Evolutionary conservation across 2,888 invertebrate genomes (phyloP).

Genomic region (Bursaphelenchus okinawaensis): DNA sequence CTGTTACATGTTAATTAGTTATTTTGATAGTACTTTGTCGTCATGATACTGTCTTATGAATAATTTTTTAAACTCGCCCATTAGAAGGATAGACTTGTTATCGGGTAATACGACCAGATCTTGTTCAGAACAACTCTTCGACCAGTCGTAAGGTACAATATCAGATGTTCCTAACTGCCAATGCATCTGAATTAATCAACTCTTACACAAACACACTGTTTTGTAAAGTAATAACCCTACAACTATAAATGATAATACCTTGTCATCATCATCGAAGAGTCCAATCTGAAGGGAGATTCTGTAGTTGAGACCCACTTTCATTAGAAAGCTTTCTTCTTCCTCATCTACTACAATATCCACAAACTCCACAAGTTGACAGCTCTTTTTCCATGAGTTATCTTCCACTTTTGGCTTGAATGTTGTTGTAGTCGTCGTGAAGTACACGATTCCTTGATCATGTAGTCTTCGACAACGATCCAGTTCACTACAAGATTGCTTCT

Average conservation of each 20-base stretch:
- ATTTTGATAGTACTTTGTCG: too few relatives aligned
- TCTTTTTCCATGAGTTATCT: background rate
- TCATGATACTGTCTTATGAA: too few relatives aligned
- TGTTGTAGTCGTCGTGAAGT: background rate
- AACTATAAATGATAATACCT: background rate
- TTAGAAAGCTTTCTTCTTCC: background rate
- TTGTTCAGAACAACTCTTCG: background rate
- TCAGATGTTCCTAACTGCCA: background rate
- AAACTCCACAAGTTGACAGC: background rate
- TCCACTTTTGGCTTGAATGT: background rate
- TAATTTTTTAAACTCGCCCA: too few relatives aligned
- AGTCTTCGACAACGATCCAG: background rate
- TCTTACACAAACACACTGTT: too few relatives aligned
- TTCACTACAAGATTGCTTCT: background rate
- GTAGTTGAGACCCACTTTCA: background rate
- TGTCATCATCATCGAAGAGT: background rate
- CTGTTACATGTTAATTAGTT: too few relatives aligned
- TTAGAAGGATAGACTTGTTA: background rate
- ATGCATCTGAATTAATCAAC: background rate
- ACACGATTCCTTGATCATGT: background rate
- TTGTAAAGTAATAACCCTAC: too few relatives aligned
- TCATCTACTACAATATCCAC: background rate
- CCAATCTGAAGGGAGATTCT: background rate
- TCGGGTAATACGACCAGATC: background rate
- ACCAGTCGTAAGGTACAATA: background rate